A percentile compares a stretch with the other conserved stretches of the same genome.
phyloP scores from a whole-genome alignment of 2,113 vertebrate genomes.

The Semnornis frantzii region DNA sequence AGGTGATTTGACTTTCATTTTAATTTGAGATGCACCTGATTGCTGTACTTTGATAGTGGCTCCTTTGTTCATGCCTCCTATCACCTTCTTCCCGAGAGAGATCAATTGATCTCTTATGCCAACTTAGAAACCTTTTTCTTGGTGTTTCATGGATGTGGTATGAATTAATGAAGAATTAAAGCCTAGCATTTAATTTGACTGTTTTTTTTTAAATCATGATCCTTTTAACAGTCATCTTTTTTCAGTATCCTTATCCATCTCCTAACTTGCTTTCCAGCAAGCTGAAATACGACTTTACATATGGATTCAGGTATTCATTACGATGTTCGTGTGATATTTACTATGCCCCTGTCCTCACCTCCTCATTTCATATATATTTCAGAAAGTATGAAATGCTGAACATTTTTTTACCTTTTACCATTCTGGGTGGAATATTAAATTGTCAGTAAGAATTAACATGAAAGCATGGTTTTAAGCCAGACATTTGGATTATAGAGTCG shows the following conservation, averaged over 20 bases:
- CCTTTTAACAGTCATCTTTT: not conserved
- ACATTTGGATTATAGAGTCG: not conserved
- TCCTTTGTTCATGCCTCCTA: not conserved
- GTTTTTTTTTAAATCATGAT: not conserved
- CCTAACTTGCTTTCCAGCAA: not conserved
- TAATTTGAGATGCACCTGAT: not conserved
- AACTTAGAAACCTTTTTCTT: not conserved
- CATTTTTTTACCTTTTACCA: not conserved
- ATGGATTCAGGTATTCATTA: not conserved
- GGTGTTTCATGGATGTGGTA: not conserved
- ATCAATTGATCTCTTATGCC: not conserved
- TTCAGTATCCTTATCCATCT: not conserved
- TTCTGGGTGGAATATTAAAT: not conserved
- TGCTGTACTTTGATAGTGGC: not conserved
- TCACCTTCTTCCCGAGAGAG: not conserved
- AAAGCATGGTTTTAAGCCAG: not conserved
- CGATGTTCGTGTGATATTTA: not conserved
- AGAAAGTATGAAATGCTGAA: not conserved
- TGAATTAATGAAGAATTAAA: not conserved
- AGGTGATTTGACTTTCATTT: not conserved
- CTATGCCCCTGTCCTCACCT: not conserved
- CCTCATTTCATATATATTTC: not conserved
- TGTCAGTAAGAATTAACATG: not conserved
- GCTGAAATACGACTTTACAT: not conserved
- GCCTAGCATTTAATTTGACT: not conserved